Base-by-base conservation (phyloP, 1,140 invertebrate species). In the Oryctes rhinoceros region DNA sequence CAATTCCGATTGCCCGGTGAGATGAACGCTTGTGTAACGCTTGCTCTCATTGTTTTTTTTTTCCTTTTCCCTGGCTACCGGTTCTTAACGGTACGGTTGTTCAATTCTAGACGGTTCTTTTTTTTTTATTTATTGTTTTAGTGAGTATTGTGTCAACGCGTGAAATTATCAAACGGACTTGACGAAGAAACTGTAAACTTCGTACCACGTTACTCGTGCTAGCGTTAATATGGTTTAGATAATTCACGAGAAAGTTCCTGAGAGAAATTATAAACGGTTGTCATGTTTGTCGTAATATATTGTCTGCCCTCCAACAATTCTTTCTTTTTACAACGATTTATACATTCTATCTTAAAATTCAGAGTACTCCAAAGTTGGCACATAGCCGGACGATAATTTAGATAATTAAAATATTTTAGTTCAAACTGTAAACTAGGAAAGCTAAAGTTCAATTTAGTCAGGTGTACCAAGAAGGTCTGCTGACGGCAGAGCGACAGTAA, bases 1-100 rank as follows among this genome's bases (percentile, higher is more conserved):
- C 49, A 53, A 53, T 53, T 53, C 13, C 49, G n/a, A 53, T 53
- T 53, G 49, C 49, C 49, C 11, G 49, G 49, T 53, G n/a, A 53
- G 49, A 53, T 53, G 49, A n/a, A n/a, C n/a, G 49, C 49, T 13
- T 53, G 49, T 53, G 49, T 13, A 53, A 53, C n/a, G n/a, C 49
- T 53, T n/a, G 49, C n/a, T 53, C 49, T 53, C 49, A 53, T 53
- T 53, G 49, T 53, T 53, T n/a, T 53, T 13, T 53, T 30, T 30
- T 30, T 30, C 24, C 11, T 53, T 13, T 53, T 53, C n/a, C 11
- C 9, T 13, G 4, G n/a, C n/a, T 53, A 53, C 49, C 49, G 49
- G n/a, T 15, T 13, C 3, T 13, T 53, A 53, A 53, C 49, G 49
- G 49, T 53, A 53, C 49, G 49, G n/a, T 53, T 53, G 49, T 53